Base-by-base conservation (phyloP, 2,113 vertebrate genomes). In the Hippocampus zosterae region DNA sequence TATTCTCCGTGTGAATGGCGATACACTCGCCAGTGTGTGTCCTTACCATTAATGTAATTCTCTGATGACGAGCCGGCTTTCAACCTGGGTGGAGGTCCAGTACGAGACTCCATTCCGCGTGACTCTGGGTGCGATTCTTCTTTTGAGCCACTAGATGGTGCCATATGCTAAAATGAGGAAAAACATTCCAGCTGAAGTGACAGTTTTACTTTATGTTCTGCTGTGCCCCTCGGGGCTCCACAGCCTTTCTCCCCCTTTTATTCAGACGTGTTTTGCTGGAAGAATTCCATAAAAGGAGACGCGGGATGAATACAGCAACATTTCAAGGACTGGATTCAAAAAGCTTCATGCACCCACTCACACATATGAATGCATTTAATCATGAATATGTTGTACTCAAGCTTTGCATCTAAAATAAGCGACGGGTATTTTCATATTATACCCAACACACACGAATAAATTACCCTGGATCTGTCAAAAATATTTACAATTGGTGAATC, bases 61-160 rank as follows among this genome's bases (percentile, higher is more conserved):
- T 44, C 42, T 44, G 42, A 12, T 44, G 42, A 44, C 12, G 10
- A 44, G 13, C 42, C 12, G 13, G 42, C 42, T n/a, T 55, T 55
- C 52, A 55, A n/a, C 8, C 52, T 3, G 52, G 7, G 5, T 61
- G 59, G n/a, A 23, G 0, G 18, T 23, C 10, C 33, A 23, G 66
- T 33, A 1, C 3, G 4, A 40, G 57, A 11, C n/a, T 12, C 44
- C 1, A 11, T 18, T 68, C 48, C 13, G 8, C 3, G 53, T 41
- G 1, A 0, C 25, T 9, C 33, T 48, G 37, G 46, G 29, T 0
- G 5, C 42, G 5, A 59, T 71, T 40, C 53, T 6, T 8, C 19
- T 2, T 8, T 15, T 16, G 25, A 15, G 29, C 81, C 83, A 83
- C 67, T 16, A 82, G 84, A 70, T 74, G 87, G 82, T 33, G 64